These are phyloP conservation scores for Trachurus trachurus DNA, from an alignment of 2,797 vertebrate species.

Conservation along the genomic window DNA sequence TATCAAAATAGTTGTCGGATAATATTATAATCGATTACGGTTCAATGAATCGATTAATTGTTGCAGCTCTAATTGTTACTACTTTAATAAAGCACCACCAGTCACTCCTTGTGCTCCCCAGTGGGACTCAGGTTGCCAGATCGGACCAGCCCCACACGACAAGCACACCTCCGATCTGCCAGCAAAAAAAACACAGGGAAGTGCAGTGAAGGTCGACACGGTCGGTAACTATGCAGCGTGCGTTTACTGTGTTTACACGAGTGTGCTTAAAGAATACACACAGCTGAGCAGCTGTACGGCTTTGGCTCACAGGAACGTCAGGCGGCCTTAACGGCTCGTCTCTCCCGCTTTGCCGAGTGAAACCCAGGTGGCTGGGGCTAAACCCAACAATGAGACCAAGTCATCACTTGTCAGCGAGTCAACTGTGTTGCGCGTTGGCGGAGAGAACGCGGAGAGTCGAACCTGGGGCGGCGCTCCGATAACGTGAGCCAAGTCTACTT, in stretches of 20 bases:
- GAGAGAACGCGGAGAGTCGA: constrained; percentile 48
- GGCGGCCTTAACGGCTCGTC: constrained; percentile 48
- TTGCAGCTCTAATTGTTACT: neutral
- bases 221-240: constrained; percentile 28
- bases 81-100: constrained; percentile 4
- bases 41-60: too few relatives aligned
- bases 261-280: constrained; percentile 44
- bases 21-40: too few relatives aligned
- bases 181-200: constrained; percentile 22
- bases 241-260: constrained; percentile 65
- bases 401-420: constrained; percentile 70
- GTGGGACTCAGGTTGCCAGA: neutral
- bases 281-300: constrained; percentile 65
- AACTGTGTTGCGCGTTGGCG: constrained; percentile 64
- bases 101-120: constrained; percentile 1
- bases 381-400: constrained; percentile 63
- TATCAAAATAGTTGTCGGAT: too few relatives aligned
- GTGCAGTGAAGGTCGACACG: constrained; percentile 23
- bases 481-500: constrained; percentile 48
- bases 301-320: constrained; percentile 65
- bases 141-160: neutral
- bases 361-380: constrained; percentile 72
- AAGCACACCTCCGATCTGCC: constrained; percentile 13
- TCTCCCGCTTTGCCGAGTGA: constrained; percentile 32
- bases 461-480: constrained; percentile 41